A percentile compares a stretch with the other conserved stretches of the same genome.
Evolutionary conservation across 2,113 vertebrate genomes (phyloP).

Genomic region (Proteles cristata): DNA sequence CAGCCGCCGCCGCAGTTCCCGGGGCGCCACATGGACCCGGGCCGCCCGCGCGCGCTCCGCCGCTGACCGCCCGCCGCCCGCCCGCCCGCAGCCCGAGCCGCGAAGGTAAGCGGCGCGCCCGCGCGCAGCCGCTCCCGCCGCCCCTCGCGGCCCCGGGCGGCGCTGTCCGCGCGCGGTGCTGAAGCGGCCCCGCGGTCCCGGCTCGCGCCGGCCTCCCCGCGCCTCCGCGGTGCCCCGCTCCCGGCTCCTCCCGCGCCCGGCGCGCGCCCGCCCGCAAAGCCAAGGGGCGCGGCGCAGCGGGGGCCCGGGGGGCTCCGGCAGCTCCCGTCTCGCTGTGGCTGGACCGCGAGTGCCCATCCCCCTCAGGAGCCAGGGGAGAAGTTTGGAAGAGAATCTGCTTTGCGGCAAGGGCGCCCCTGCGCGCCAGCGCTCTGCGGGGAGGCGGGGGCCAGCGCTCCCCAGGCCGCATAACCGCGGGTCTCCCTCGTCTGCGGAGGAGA

Average conservation of each 20-base stretch:
- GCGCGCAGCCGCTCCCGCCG: neutral
- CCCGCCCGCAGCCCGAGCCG: neutral
- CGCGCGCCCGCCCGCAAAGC: neutral
- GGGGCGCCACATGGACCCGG: slow-evolving; percentile 70
- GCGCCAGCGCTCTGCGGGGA: neutral
- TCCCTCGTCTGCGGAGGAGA: neutral
- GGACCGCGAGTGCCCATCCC: neutral
- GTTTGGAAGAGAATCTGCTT: slow-evolving; percentile 61
- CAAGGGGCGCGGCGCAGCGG: neutral
- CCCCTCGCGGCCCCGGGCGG: neutral
- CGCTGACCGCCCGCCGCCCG: slow-evolving; percentile 44
- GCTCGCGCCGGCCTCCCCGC: neutral
- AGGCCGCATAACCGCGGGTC: neutral
- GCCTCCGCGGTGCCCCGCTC: neutral
- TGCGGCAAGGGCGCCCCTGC: slow-evolving; percentile 37
- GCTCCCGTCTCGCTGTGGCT: neutral
- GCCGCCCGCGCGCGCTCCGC: slow-evolving; percentile 54
- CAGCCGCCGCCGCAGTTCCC: slow-evolving; percentile 71
- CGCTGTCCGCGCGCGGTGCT: slow-evolving; percentile 75
- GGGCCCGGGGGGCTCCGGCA: neutral
- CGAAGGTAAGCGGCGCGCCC: neutral
- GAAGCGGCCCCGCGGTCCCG: slow-evolving; percentile 36
- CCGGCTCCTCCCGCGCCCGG: neutral
- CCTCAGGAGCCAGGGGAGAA: slow-evolving; percentile 49
- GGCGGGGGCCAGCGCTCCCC: neutral